Evolutionary conservation across 2,888 invertebrate genomes (phyloP).

Genomic region (Melieria picta): DNA sequence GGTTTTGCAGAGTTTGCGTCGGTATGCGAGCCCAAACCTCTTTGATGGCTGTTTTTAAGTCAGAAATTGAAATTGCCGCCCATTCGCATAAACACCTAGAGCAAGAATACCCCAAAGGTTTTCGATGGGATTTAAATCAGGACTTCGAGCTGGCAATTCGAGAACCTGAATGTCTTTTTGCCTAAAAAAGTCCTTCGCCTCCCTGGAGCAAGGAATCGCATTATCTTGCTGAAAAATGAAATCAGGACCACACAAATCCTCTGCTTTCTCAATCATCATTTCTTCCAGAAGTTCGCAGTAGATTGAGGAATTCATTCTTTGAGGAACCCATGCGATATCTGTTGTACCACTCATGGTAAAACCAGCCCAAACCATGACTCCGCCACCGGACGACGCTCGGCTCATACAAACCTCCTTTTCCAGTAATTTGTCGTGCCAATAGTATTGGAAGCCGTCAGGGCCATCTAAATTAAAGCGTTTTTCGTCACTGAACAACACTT

Average conservation of each 20-base stretch:
- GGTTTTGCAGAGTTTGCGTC: neutral
- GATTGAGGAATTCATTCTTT: neutral
- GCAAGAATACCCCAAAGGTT: constrained; percentile 8
- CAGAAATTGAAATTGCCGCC: neutral
- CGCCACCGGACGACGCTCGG: neutral
- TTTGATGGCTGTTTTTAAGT: neutral
- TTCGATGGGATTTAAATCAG: constrained; percentile 21
- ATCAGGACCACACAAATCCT: neutral
- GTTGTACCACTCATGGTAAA: neutral
- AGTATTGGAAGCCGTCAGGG: constrained; percentile 5
- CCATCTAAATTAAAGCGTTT: constrained; percentile 10
- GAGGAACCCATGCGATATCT: neutral
- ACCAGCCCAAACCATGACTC: constrained; percentile 6
- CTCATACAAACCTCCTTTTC: neutral
- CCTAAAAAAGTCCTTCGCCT: constrained; percentile 6
- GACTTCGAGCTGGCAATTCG: constrained; percentile 20
- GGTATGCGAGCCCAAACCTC: neutral
- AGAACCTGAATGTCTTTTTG: constrained; percentile 3
- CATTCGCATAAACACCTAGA: neutral
- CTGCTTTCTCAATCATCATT: constrained; percentile 9
- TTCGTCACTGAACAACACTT: constrained; percentile 5
- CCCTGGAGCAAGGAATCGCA: constrained; percentile 10
- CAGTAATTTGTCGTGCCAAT: neutral
- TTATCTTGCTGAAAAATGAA: constrained; percentile 23
- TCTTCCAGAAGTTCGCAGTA: constrained; percentile 1